Conservation (phyloP, 2,888 invertebrate genomes). For the Limnephilus lunatus region DNA sequence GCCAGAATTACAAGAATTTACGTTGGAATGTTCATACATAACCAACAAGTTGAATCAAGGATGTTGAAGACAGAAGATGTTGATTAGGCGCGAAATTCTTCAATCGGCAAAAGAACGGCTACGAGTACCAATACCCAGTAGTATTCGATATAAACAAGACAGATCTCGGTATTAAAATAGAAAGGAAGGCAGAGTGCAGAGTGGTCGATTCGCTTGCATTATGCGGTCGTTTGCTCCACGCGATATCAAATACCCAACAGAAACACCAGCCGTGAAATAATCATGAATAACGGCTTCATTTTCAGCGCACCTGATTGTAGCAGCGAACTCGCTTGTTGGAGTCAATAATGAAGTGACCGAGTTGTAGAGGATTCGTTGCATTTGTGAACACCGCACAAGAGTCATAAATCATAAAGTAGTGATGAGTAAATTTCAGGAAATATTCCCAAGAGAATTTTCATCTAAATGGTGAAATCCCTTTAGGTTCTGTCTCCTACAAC, state of each 20-base stretch:
- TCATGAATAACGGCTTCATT: constrained; percentile 35
- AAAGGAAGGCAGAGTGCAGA: not conserved
- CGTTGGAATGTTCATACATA: not conserved
- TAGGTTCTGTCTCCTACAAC: no score
- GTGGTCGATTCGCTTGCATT: not conserved
- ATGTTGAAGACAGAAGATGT: not conserved
- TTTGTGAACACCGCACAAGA: no score
- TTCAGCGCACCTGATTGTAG: constrained; percentile 38
- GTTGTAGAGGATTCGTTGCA: not conserved
- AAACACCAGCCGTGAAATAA: constrained; percentile 5
- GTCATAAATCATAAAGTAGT: no score
- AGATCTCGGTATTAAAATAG: constrained; percentile 28
- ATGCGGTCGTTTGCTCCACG: constrained; percentile 12
- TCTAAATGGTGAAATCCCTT: no score
- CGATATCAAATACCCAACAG: not conserved
- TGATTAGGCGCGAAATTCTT: not conserved
- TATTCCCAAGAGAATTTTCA: no score
- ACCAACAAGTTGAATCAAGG: not conserved
- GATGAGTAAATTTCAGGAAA: no score
- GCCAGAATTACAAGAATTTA: not conserved
- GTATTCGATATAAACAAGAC: not conserved
- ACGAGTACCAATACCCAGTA: no score
- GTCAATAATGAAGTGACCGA: not conserved
- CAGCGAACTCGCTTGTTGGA: not conserved
- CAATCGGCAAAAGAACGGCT: not conserved